Conservation (phyloP, 35 echinoderm and acorn worm species). For the Holothuria glaberrima region DNA sequence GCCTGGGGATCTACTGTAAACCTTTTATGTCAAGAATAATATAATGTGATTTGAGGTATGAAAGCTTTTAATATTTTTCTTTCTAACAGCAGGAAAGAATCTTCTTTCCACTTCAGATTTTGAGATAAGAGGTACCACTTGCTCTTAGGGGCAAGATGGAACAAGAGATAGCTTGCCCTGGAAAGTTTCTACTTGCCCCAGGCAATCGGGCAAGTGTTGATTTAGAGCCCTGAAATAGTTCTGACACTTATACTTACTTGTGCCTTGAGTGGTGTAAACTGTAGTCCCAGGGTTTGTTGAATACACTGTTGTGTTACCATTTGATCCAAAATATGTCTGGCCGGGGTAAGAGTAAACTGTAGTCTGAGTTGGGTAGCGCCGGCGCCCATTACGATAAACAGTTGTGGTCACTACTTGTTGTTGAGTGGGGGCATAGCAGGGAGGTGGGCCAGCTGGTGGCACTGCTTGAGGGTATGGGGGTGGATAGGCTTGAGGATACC, state of each 20-base stretch:
- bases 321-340: conserved; percentile 29
- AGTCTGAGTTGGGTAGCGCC: conserved; percentile 46
- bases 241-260: conserved; percentile 21
- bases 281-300: conserved; percentile 40
- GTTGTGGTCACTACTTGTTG: conserved; percentile 41
- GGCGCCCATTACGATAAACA: conserved; percentile 36
- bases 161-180: too few relatives aligned
- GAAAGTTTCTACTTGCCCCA: too few relatives aligned
- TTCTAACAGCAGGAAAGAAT: too few relatives aligned
- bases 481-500: conserved; percentile 23
- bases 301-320: conserved; percentile 28
- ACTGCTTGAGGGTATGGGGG: background rate
- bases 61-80: too few relatives aligned
- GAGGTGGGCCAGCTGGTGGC: conserved; percentile 53
- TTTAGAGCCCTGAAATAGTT: background rate
- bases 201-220: too few relatives aligned
- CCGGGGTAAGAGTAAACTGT: conserved; percentile 56
- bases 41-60: too few relatives aligned
- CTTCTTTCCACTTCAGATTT: too few relatives aligned
- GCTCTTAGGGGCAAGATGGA: too few relatives aligned
- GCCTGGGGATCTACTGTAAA: too few relatives aligned
- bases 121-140: too few relatives aligned
- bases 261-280: background rate
- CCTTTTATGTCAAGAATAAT: too few relatives aligned
- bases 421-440: conserved; percentile 9